These are phyloP conservation scores for Cryptocheilus praepositus DNA, from an alignment of 2,888 invertebrate genomes.

Conservation along the genomic window DNA sequence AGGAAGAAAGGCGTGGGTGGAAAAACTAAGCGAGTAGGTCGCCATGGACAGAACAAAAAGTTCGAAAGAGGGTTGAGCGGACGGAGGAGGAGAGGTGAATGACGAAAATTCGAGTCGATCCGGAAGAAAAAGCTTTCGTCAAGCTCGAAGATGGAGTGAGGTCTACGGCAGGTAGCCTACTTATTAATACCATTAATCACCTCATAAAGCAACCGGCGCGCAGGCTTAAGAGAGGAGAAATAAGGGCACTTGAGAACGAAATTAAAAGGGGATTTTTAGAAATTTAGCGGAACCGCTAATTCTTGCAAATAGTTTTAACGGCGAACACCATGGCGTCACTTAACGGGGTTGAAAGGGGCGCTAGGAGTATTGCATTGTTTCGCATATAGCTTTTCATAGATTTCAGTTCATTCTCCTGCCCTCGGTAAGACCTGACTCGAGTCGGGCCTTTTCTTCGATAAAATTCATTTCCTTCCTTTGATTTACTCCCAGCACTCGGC, in stretches of 20 bases:
- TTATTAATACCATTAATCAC: conserved; percentile 68
- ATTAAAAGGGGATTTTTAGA: conserved; percentile 37
- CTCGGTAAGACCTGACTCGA: conserved; percentile 34
- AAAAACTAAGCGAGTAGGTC: too few relatives aligned
- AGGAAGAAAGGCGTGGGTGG: too few relatives aligned
- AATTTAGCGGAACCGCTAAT: conserved; percentile 44
- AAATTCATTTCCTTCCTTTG: conserved; percentile 68
- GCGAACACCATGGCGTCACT: conserved; percentile 2
- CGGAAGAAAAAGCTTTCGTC: conserved; percentile 24
- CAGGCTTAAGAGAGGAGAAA: conserved; percentile 27
- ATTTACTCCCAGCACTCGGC: conserved; percentile 63
- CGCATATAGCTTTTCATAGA: conserved; percentile 58
- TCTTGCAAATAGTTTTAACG: conserved; percentile 40
- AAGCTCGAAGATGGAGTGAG: conserved; percentile 17
- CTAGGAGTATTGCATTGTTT: conserved; percentile 48
- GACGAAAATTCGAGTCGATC: conserved; percentile 50
- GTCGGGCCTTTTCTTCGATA: conserved; percentile 57
- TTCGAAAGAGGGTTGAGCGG: conserved; percentile 39
- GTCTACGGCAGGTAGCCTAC: conserved; percentile 33
- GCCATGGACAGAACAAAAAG: not conserved
- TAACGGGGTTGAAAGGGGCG: conserved; percentile 22
- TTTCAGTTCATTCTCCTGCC: conserved; percentile 47
- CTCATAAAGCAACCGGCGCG: conserved; percentile 34
- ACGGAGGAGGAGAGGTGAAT: not conserved
- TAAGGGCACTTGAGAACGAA: conserved; percentile 28